Evolutionary conservation across 2,888 invertebrate species (phyloP).

Genomic region (Mimas tiliae): DNA sequence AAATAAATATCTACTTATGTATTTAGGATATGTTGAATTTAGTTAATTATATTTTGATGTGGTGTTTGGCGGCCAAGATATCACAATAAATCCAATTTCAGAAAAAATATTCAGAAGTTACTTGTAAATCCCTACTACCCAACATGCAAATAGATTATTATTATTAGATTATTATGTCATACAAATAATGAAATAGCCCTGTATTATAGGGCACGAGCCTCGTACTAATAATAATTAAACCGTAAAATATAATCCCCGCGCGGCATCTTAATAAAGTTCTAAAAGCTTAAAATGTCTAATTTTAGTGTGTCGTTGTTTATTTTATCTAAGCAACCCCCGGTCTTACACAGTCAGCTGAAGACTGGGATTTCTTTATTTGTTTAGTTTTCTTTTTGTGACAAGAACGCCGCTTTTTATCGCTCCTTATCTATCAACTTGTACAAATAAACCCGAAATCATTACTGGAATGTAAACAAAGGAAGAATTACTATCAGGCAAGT

Average conservation of each 20-base stretch:
- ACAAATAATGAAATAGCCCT: no score
- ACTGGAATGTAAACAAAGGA: conserved; percentile 71
- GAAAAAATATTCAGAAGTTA: no score
- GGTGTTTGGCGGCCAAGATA: no score
- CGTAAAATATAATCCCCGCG: background rate
- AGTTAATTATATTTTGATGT: no score
- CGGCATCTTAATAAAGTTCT: conserved; percentile 38
- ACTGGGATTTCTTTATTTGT: conserved; percentile 69
- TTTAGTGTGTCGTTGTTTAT: conserved; percentile 53
- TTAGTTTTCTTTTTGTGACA: conserved; percentile 71
- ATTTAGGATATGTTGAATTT: no score
- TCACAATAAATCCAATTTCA: no score
- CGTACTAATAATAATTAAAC: no score
- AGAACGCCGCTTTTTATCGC: conserved; percentile 73
- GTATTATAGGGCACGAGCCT: no score
- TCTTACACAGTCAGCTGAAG: conserved; percentile 67
- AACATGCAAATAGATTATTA: no score
- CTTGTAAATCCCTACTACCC: no score
- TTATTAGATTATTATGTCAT: no score
- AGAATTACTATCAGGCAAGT: conserved; percentile 71
- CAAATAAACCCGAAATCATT: conserved; percentile 72
- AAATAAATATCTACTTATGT: conserved; percentile 48
- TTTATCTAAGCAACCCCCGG: conserved; percentile 65
- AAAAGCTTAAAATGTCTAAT: conserved; percentile 36
- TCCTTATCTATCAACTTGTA: conserved; percentile 76